Evolutionary conservation across 2,113 vertebrate genomes (phyloP), one percentile per base, ranked within the genome.

Genomic region (Turnix velox): DNA sequence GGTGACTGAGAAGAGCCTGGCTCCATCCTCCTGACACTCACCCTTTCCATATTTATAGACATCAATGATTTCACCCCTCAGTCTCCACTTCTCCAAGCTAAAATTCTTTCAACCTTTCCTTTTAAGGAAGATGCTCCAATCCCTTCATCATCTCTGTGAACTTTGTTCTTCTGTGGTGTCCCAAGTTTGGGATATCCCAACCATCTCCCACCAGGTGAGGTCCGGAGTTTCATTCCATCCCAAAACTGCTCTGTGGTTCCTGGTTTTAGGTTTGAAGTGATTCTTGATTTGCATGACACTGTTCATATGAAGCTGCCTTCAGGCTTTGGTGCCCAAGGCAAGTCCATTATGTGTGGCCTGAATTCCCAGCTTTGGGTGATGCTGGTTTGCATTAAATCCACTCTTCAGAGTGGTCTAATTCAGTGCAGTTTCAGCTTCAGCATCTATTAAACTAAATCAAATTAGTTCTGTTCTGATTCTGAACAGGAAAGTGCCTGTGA

Each of bases 381-480:
- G 18, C 28, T 4, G 20, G 48, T 12, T 24, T 20, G 58, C 57
- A 1, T 8, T 48, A 71, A 48, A 71, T 20, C 73, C 77, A 10
- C 68, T 67, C 30, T 35, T 23, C 57, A 46, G 72, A 37, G 42
- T 3, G 10, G 31, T 67, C 55, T 67, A 3, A 2, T 8, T 27
- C 43, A 42, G 18, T 24, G 30, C 4, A 4, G 42, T 57, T 22
- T 31, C 71, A 31, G n/a, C 6, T 43, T 45, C 75, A 33, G 58
- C 88, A 45, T 51, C 61, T 57, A 28, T 69, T 62, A 62, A 85
- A 49, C 33, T 30, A 31, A 83, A 92, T 76, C 57, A 49, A 90
- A 88, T 93, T 6, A 84, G 54, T 58, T 86, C 86, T 23, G 72
- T 18, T 86, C 79, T 73, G 25, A 73, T 37, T 54, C 67, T 7